Percentiles rank a stretch among this genome's conserved stretches.
Conservation (phyloP, 2,888 invertebrate genomes). For the Phrixothrix hirtus region DNA sequence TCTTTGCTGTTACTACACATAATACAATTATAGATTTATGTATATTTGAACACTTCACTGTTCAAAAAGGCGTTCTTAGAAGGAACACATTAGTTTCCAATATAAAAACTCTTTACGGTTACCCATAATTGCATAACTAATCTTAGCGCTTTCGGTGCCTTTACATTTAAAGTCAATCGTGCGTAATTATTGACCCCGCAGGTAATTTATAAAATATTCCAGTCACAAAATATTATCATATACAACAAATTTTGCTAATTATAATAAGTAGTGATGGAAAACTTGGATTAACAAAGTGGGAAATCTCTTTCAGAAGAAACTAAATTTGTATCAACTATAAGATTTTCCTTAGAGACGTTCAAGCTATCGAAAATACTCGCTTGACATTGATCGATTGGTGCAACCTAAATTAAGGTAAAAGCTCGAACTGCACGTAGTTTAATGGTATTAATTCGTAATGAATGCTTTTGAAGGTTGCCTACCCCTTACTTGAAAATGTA, state of each 20-base stretch:
- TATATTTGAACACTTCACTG: too few species aligned
- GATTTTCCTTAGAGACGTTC: conserved; percentile 10
- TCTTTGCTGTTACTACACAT: too few species aligned
- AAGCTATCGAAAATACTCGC: conserved; percentile 11
- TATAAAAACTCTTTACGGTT: not conserved
- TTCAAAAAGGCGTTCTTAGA: too few species aligned
- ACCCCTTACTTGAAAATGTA: too few species aligned
- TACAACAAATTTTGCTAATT: not conserved
- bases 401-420: conserved; percentile 26
- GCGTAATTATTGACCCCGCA: not conserved
- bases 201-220: not conserved
- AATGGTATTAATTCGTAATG: conserved; percentile 18
- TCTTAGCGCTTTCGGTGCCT: not conserved
- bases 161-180: not conserved
- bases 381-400: conserved; percentile 26
- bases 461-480: too few species aligned
- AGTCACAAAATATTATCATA: not conserved
- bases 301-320: conserved; percentile 4
- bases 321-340: conserved; percentile 16
- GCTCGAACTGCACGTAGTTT: conserved; percentile 18
- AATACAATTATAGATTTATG: too few species aligned
- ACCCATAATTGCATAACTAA: not conserved
- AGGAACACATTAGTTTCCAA: not conserved
- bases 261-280: not conserved
- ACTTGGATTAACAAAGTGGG: not conserved